A percentile compares a stretch with the other conserved stretches of the same genome.
Conservation (phyloP, 2,797 vertebrate species). For the Eulemur albifrons region DNA sequence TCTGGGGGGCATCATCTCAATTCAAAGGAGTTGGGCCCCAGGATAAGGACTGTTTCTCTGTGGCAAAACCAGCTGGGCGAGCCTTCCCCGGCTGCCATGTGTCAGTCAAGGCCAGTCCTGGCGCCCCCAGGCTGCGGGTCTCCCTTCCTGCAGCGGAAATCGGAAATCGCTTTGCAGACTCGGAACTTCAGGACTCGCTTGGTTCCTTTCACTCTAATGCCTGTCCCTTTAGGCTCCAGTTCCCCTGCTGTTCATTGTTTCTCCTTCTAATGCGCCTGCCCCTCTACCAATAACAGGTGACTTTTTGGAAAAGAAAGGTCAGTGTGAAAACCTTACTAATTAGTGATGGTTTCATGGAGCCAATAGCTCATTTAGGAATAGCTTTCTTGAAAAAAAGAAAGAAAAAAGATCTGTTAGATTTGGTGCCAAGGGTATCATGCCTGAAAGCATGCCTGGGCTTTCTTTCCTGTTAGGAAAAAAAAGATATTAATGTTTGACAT, state of each 20-base stretch:
- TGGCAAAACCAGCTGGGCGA: background rate
- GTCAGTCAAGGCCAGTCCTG: background rate
- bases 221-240: background rate
- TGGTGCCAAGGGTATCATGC: background rate
- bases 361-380: conserved; percentile 15
- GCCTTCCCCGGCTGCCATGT: background rate
- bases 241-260: background rate
- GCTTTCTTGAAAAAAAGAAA: background rate
- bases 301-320: conserved; percentile 32
- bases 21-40: background rate
- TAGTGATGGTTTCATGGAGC: conserved; percentile 22
- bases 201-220: background rate
- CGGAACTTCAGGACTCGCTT: accelerated
- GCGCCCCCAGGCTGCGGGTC: background rate
- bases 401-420: background rate
- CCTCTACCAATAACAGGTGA: background rate
- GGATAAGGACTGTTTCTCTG: background rate
- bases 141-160: background rate
- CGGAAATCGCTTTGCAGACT: background rate
- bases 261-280: background rate
- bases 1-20: background rate
- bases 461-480: background rate
- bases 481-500: background rate
- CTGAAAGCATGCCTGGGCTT: background rate
- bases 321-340: background rate